Percentiles rank a stretch among this genome's conserved stretches.
These are phyloP conservation scores for Therioaphis trifolii DNA, from an alignment of 2,888 invertebrate species.

Conservation along the genomic window DNA sequence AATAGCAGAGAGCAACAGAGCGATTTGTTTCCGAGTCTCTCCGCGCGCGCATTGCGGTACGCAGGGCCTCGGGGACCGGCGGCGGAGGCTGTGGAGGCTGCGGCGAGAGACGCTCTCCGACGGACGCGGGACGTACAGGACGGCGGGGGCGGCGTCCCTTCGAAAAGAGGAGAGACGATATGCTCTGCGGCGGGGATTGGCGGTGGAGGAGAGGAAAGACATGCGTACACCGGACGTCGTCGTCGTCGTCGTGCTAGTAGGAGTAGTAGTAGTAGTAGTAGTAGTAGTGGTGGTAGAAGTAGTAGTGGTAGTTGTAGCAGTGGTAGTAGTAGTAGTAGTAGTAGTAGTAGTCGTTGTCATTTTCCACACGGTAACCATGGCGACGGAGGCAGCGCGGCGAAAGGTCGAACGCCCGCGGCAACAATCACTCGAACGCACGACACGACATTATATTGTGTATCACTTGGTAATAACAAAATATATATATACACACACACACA, in stretches of 20 bases:
- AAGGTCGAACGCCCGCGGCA: conserved; percentile 60
- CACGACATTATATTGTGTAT: conserved; percentile 45
- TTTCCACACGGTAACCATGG: conserved; percentile 56
- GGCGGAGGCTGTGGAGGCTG: too few relatives aligned
- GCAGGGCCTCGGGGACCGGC: not conserved
- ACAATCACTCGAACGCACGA: conserved; percentile 48
- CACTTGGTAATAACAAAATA: conserved; percentile 53
- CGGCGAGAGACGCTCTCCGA: too few relatives aligned
- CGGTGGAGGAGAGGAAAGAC: conserved; percentile 1
- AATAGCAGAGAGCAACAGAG: not conserved
- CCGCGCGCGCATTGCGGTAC: not conserved
- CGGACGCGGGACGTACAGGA: not conserved
- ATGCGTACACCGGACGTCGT: conserved; percentile 59
- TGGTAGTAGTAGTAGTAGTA: too few relatives aligned
- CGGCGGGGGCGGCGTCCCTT: not conserved
- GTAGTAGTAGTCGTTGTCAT: conserved; percentile 34
- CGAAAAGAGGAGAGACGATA: not conserved
- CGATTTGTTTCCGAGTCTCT: conserved; percentile 2
- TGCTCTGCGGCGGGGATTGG: not conserved
- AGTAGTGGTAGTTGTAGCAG: too few relatives aligned
- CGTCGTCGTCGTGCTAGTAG: not conserved
- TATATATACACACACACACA: too few relatives aligned
- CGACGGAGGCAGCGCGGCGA: not conserved
- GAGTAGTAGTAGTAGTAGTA: too few relatives aligned
- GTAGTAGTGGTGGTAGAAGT: not conserved